A percentile compares a stretch with the other conserved stretches of the same genome.
phyloP scores from a whole-genome alignment of 30 jellyfish, hydroid and myxozoan genomes.

The Clytia hemisphaerica region DNA sequence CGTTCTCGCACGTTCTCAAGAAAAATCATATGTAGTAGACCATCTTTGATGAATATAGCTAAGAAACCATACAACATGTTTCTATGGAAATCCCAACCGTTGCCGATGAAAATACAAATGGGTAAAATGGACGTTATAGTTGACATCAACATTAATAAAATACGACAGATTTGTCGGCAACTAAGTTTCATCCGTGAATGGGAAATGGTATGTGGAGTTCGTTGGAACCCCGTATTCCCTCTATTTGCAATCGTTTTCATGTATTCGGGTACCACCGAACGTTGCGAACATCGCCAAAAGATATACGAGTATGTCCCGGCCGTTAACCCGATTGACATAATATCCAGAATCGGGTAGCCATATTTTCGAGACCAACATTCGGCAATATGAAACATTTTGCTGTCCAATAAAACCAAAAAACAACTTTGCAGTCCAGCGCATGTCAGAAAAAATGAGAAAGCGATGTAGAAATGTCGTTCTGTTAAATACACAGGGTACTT shows the following conservation, averaged over 20 bases:
- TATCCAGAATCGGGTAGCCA: not conserved
- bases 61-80: not conserved
- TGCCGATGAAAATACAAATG: not conserved
- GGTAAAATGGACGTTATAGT: slow-evolving; percentile 6
- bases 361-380: not conserved
- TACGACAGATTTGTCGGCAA: not conserved
- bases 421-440: not conserved
- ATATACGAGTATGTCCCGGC: not conserved
- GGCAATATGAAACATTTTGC: not conserved
- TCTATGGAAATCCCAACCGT: not conserved
- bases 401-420: not conserved
- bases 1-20: slow-evolving; percentile 3
- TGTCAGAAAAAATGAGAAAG: not conserved
- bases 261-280: slow-evolving; percentile 1
- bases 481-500: slow-evolving; percentile 4
- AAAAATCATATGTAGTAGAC: slow-evolving; percentile 4
- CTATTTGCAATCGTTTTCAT: too few relatives aligned
- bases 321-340: not conserved
- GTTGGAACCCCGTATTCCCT: too few relatives aligned
- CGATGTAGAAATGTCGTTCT: slow-evolving; percentile 5
- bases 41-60: not conserved
- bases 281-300: not conserved
- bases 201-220: too few relatives aligned
- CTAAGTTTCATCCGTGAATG: not conserved
- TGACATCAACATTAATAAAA: not conserved